Percentiles rank a stretch among this genome's conserved stretches.
Conservation (phyloP, 2,888 invertebrate genomes). For the Gisinianus flammeolus region DNA sequence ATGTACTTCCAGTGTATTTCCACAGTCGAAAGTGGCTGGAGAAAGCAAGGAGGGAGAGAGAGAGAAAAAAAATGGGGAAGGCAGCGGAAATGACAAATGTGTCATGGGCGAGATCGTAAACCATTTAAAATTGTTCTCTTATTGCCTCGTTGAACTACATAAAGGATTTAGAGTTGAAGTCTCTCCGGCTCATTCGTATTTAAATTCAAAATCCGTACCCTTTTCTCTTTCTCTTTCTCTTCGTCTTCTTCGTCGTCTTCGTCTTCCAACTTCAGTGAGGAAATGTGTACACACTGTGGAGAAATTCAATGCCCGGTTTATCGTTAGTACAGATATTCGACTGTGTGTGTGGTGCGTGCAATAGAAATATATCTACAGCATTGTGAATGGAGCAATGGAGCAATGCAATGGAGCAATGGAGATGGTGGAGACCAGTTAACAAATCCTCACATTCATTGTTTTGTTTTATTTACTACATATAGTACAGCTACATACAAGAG, state of each 20-base stretch:
- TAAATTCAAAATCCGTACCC: neutral
- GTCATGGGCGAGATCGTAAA: conserved; percentile 7
- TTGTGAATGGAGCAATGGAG: neutral
- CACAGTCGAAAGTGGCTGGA: no score
- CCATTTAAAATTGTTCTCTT: conserved; percentile 21
- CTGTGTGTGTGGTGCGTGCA: neutral
- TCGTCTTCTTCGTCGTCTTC: neutral
- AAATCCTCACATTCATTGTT: neutral
- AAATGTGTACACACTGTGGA: no score
- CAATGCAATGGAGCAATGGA: neutral
- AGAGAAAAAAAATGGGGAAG: no score
- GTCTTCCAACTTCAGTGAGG: no score
- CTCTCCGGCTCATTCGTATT: neutral
- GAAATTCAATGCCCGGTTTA: no score
- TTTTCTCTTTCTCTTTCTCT: neutral
- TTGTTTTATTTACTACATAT: neutral
- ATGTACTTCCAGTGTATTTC: no score
- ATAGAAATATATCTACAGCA: neutral
- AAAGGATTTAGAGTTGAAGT: neutral
- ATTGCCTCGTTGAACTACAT: conserved; percentile 15
- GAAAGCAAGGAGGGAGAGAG: no score
- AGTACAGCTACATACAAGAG: neutral
- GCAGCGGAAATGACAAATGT: conserved; percentile 22
- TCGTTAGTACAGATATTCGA: no score
- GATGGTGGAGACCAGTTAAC: neutral